These are phyloP conservation scores for Platycercus adscitus DNA, from an alignment of 2,113 vertebrate species.

Conservation along the genomic window DNA sequence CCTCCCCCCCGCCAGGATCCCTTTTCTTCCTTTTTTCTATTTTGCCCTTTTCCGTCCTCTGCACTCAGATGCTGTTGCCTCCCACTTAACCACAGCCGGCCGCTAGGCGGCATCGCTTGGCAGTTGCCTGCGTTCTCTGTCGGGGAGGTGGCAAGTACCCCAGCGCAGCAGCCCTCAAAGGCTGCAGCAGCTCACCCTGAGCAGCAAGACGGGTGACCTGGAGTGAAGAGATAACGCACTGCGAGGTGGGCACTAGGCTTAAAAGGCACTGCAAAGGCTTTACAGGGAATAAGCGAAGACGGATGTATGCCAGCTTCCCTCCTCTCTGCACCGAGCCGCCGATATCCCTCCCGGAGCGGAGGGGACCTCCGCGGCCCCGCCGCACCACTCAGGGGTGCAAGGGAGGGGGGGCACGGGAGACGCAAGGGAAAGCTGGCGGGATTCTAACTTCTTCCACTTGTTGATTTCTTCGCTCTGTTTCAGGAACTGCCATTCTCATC, in stretches of 20 bases:
- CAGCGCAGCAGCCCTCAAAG: neutral
- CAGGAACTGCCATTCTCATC: neutral
- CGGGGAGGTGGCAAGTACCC: neutral
- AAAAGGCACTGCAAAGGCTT: neutral
- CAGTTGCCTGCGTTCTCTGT: neutral
- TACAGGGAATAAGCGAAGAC: neutral
- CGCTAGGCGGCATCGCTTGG: constrained; percentile 35
- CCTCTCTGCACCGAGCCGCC: neutral
- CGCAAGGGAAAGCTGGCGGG: neutral
- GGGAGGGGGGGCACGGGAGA: neutral
- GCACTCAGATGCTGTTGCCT: neutral
- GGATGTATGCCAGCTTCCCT: neutral
- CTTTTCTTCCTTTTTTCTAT: neutral
- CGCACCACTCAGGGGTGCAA: neutral
- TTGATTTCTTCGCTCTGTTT: neutral
- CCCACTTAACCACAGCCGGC: neutral
- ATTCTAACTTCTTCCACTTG: neutral
- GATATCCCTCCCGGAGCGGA: neutral
- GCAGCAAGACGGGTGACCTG: neutral
- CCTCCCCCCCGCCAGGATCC: neutral
- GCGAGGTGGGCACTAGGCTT: neutral
- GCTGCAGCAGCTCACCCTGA: neutral
- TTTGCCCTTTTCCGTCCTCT: neutral
- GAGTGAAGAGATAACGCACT: neutral
- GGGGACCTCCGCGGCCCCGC: neutral